A percentile compares a stretch with the other conserved stretches of the same genome.
Evolutionary conservation across 37 sponge, comb jelly and placozoan genomes (phyloP).

Genomic region (Agelas oroides): DNA sequence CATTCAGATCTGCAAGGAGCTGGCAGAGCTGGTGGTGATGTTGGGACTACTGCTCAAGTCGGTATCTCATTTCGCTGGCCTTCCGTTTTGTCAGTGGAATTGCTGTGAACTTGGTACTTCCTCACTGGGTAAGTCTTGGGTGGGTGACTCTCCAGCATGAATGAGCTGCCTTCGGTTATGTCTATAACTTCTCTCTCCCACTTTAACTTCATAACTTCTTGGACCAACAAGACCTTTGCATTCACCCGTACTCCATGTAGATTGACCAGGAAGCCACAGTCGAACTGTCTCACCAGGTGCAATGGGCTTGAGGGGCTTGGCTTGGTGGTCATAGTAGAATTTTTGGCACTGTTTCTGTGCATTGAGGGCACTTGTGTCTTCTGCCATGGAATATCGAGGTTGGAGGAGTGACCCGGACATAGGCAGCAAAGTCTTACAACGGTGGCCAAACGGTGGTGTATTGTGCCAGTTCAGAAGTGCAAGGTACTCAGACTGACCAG

Average conservation of each 20-base stretch:
- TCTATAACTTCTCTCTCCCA: slow-evolving; percentile 1
- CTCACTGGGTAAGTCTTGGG: too few relatives aligned
- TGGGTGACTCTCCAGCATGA: too few relatives aligned
- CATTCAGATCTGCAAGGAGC: too few relatives aligned
- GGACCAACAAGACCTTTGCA: slow-evolving; percentile 35
- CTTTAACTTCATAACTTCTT: slow-evolving; percentile 49
- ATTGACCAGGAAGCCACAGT: slow-evolving; percentile 45
- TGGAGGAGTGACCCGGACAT: not conserved
- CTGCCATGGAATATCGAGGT: not conserved
- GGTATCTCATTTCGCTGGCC: too few relatives aligned
- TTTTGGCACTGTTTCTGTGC: slow-evolving; percentile 29
- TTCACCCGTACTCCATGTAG: slow-evolving; percentile 41
- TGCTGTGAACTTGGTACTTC: too few relatives aligned
- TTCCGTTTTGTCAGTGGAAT: too few relatives aligned
- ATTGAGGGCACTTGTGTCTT: too few relatives aligned
- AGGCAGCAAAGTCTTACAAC: slow-evolving; percentile 44
- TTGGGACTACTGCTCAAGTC: too few relatives aligned
- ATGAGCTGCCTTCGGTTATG: slow-evolving; percentile 47
- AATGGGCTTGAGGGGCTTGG: slow-evolving; percentile 8
- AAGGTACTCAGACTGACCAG: slow-evolving; percentile 44
- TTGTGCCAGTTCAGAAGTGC: slow-evolving; percentile 72
- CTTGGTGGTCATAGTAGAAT: slow-evolving; percentile 35
- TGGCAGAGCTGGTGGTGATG: too few relatives aligned
- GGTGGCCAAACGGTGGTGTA: slow-evolving; percentile 51
- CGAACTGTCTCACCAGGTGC: slow-evolving; percentile 43